Conservation (phyloP, 2,797 vertebrate species). For the Eremophila alpestris region DNA sequence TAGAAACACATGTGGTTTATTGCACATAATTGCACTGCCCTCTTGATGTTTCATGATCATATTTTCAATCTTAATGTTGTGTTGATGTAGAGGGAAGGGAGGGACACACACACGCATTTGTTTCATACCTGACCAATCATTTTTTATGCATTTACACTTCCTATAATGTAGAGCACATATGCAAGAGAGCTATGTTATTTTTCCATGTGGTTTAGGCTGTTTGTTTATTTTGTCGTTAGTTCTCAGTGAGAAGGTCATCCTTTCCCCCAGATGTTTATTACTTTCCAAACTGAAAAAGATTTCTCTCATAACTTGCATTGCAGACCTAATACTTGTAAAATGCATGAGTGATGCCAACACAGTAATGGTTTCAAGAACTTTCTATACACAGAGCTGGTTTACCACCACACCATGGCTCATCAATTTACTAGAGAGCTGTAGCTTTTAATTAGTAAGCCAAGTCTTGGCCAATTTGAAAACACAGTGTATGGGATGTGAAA, state of each 20-base stretch:
- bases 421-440: neutral
- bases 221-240: constrained; percentile 60
- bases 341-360: neutral
- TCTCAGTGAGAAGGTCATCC: constrained; percentile 40
- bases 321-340: constrained; percentile 59
- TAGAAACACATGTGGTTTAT: constrained; percentile 56
- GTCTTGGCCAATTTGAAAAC: neutral
- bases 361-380: constrained; percentile 52
- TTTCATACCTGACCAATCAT: constrained; percentile 10
- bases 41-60: constrained; percentile 27
- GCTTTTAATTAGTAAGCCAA: neutral
- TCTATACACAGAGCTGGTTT: neutral
- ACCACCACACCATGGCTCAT: neutral
- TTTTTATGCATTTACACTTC: neutral
- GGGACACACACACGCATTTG: neutral
- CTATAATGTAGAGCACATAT: neutral
- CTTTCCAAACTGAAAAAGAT: constrained; percentile 23
- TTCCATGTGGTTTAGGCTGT: constrained; percentile 37
- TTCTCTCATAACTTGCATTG: constrained; percentile 30
- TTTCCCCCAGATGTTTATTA: constrained; percentile 52
- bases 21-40: constrained; percentile 46
- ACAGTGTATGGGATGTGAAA: neutral
- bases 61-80: neutral
- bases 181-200: neutral
- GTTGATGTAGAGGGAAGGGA: neutral